Evolutionary conservation across 2,113 vertebrate species (phyloP).

Genomic region (Spea bombifrons): DNA sequence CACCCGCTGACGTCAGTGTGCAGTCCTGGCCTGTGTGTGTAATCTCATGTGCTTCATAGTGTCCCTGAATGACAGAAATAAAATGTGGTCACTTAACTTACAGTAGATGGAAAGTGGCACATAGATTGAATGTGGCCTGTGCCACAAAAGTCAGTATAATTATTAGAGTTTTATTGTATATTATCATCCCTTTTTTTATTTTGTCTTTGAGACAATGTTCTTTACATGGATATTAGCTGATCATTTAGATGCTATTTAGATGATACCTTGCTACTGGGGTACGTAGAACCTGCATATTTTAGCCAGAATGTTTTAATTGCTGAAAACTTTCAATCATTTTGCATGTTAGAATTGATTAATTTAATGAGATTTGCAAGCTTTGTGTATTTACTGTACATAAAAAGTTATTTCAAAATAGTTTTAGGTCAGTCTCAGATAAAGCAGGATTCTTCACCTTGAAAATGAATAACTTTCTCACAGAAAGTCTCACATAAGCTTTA

Average conservation of each 20-base stretch:
- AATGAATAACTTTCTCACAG: not conserved
- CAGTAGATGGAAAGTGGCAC: too few relatives aligned
- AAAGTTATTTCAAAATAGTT: not conserved
- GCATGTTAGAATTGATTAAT: not conserved
- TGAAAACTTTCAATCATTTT: not conserved
- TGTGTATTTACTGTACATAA: not conserved
- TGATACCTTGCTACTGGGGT: not conserved
- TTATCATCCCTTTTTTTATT: too few relatives aligned
- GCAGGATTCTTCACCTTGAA: not conserved
- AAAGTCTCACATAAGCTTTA: not conserved
- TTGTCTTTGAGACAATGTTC: too few relatives aligned
- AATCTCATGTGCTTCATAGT: too few relatives aligned
- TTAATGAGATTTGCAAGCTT: not conserved
- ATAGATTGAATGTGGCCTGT: too few relatives aligned
- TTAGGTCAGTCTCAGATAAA: not conserved
- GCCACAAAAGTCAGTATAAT: too few relatives aligned
- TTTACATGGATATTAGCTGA: too few relatives aligned
- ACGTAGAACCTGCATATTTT: not conserved
- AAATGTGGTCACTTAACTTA: too few relatives aligned
- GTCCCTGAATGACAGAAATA: too few relatives aligned
- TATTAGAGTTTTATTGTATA: too few relatives aligned
- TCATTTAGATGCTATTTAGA: not conserved
- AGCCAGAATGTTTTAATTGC: not conserved
- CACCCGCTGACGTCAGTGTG: too few relatives aligned
- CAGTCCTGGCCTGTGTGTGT: too few relatives aligned